phyloP scores from a whole-genome alignment of 1,140 invertebrate species.

The Drosophila ficusphila region DNA sequence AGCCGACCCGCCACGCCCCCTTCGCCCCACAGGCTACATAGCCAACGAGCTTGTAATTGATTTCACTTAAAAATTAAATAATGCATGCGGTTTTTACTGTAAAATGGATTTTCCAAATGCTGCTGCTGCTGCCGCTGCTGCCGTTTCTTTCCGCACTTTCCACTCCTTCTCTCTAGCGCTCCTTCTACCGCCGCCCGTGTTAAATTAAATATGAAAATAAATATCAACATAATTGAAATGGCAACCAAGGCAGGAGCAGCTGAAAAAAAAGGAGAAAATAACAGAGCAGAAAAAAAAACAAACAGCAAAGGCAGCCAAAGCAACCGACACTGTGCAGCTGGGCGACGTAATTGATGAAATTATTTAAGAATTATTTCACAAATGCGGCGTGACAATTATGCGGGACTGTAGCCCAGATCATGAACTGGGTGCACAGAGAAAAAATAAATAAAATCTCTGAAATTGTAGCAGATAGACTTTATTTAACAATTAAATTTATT shows the following conservation, averaged over 20 bases:
- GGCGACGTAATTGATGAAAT: constrained; percentile 75
- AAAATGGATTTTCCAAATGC: constrained; percentile 77
- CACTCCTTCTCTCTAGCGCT: constrained; percentile 2
- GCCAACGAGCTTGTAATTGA: constrained; percentile 75
- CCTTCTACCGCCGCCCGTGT: constrained; percentile 37
- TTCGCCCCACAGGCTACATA: neutral
- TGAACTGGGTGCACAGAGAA: constrained; percentile 29
- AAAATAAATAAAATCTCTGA: constrained; percentile 6
- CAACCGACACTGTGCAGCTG: constrained; percentile 40
- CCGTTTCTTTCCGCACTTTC: constrained; percentile 16
- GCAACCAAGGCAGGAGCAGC: constrained; percentile 34
- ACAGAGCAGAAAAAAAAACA: neutral
- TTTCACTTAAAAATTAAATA: constrained; percentile 84
- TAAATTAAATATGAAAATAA: constrained; percentile 83
- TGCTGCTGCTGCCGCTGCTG: constrained; percentile 1
- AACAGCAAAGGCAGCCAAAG: constrained; percentile 12
- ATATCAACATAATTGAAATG: constrained; percentile 80
- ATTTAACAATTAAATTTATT: too few species aligned
- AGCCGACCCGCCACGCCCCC: neutral
- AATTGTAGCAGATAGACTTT: too few species aligned
- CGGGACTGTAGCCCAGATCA: constrained; percentile 37
- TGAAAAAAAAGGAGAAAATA: neutral
- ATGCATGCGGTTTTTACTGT: constrained; percentile 81
- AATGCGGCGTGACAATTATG: constrained; percentile 78
- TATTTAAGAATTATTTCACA: constrained; percentile 80